Conservation (phyloP, 1,140 invertebrate species). For the Euura saliciscinereae region DNA sequence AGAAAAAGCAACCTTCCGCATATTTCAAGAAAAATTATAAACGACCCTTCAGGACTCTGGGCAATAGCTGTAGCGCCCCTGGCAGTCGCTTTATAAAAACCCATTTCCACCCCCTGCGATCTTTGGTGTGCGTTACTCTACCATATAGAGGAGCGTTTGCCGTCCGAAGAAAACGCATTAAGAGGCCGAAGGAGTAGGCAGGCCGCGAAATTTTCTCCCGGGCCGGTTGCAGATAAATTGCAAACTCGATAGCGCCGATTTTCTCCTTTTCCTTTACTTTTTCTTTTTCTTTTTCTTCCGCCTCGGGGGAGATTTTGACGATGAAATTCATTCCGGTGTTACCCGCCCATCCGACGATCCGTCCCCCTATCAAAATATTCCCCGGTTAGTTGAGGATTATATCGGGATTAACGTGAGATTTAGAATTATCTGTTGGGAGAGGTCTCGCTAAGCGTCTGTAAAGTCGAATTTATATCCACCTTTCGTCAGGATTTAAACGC, state of each 20-base stretch:
- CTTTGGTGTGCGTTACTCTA: neutral
- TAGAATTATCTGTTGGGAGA: slow-evolving; percentile 37
- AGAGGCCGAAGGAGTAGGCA: no score
- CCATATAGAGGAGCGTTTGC: neutral
- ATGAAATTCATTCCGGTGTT: neutral
- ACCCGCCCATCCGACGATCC: neutral
- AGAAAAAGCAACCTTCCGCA: slow-evolving; percentile 16
- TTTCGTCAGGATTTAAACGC: slow-evolving; percentile 17
- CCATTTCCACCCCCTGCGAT: slow-evolving; percentile 5
- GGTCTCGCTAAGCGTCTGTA: slow-evolving; percentile 42
- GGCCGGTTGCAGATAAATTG: slow-evolving; percentile 39
- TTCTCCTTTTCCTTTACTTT: slow-evolving; percentile 18
- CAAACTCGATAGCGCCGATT: slow-evolving; percentile 38
- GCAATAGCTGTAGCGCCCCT: slow-evolving; percentile 20
- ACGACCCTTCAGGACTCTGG: slow-evolving; percentile 25
- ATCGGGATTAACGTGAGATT: slow-evolving; percentile 50
- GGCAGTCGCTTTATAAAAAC: slow-evolving; percentile 8
- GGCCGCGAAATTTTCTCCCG: neutral
- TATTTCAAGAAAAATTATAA: no score
- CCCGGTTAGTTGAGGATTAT: slow-evolving; percentile 51
- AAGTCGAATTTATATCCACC: slow-evolving; percentile 44
- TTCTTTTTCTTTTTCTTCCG: slow-evolving; percentile 47
- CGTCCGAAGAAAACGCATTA: neutral
- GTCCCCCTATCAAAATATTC: slow-evolving; percentile 43
- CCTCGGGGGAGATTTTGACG: slow-evolving; percentile 22